Evolutionary conservation across 2,113 vertebrate species (phyloP).

Genomic region (Passerina amoena): DNA sequence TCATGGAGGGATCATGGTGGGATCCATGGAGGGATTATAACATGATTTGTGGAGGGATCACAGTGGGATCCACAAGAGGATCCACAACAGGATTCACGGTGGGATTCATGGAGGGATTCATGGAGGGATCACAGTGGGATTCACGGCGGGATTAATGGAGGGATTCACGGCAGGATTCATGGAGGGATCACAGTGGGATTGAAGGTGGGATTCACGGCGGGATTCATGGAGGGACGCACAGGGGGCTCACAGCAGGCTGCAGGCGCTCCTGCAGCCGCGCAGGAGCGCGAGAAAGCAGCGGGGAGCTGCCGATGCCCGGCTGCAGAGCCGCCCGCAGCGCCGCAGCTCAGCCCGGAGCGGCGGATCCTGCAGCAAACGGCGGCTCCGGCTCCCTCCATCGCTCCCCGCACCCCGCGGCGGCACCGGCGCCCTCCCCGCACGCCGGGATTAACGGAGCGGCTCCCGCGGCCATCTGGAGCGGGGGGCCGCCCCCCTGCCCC

Average conservation of each 20-base stretch:
- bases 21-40: not conserved
- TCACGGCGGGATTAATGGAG: too few relatives aligned
- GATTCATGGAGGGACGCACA: rapidly evolving
- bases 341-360: not conserved
- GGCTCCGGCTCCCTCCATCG: not conserved
- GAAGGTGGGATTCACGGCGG: not conserved
- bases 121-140: too few relatives aligned
- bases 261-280: not conserved
- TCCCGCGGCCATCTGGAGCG: not conserved
- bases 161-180: too few relatives aligned
- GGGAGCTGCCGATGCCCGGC: not conserved
- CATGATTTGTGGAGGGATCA: too few relatives aligned
- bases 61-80: too few relatives aligned
- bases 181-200: rapidly evolving
- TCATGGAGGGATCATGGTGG: rapidly evolving
- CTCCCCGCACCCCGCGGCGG: not conserved
- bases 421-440: not conserved
- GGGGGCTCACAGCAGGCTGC: not conserved
- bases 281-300: not conserved
- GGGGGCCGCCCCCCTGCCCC: not conserved
- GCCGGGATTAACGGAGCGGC: not conserved
- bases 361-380: not conserved
- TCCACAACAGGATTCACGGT: rapidly evolving
- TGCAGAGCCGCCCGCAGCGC: not conserved
- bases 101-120: too few relatives aligned